Percentiles rank a stretch among this genome's conserved stretches.
Evolutionary conservation across 2,888 invertebrate species (phyloP).

Genomic region (Heteropelma amictum): DNA sequence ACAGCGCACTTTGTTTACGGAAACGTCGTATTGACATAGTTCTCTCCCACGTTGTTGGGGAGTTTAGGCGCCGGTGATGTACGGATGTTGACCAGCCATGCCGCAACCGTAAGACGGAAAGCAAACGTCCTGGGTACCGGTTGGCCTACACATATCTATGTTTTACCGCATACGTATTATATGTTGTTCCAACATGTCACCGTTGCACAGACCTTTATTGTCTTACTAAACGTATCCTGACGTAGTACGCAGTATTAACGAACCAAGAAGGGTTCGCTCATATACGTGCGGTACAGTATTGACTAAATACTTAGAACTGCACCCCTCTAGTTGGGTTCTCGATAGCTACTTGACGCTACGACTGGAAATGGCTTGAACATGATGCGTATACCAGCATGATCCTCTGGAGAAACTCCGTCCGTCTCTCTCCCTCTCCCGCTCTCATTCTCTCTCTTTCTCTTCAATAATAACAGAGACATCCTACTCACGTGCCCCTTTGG

Average conservation of each 20-base stretch:
- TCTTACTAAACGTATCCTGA: constrained; percentile 27
- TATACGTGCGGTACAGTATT: constrained; percentile 5
- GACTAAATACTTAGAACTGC: constrained; percentile 5
- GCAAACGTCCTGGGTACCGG: constrained; percentile 61
- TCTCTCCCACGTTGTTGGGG: constrained; percentile 42
- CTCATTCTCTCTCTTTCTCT: no score
- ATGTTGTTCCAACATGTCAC: constrained; percentile 26
- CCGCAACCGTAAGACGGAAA: constrained; percentile 64
- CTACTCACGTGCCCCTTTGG: constrained; percentile 51
- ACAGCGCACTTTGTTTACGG: constrained; percentile 12
- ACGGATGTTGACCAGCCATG: constrained; percentile 47
- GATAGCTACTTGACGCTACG: constrained; percentile 40
- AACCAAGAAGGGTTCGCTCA: constrained; percentile 6
- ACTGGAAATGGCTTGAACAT: constrained; percentile 11
- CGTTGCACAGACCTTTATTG: constrained; percentile 12
- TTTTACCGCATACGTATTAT: constrained; percentile 18
- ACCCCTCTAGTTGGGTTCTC: constrained; percentile 25
- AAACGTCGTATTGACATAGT: constrained; percentile 54
- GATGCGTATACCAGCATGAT: constrained; percentile 24
- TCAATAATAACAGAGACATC: no score
- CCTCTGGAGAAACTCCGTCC: constrained; percentile 15
- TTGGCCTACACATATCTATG: background rate
- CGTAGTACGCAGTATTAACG: constrained; percentile 23
- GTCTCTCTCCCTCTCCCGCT: constrained; percentile 2
- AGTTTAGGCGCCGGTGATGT: constrained; percentile 54